Conservation (phyloP, 2,888 invertebrate genomes). For the Drosophila paracracens region DNA sequence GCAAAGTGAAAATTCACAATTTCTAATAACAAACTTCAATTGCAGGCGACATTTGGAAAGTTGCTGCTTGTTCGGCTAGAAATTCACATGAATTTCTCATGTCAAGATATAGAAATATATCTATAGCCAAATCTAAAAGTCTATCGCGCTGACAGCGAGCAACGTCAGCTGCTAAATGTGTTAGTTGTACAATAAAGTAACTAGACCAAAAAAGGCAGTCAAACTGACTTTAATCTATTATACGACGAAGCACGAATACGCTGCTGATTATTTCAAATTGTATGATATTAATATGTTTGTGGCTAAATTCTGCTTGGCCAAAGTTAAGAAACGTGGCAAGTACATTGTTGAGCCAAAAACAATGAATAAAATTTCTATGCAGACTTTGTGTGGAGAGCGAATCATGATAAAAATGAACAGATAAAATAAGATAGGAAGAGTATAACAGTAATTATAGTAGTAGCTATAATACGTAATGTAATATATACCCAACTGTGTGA, state of each 20-base stretch:
- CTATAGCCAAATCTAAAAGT: constrained; percentile 14
- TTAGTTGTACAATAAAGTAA: constrained; percentile 55
- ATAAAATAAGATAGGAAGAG: not conserved
- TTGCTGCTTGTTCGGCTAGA: constrained; percentile 19
- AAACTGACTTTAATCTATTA: not conserved
- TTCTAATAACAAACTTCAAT: constrained; percentile 14
- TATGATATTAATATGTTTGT: not conserved
- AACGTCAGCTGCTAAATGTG: constrained; percentile 25
- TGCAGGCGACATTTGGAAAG: constrained; percentile 52
- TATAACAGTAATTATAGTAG: not conserved
- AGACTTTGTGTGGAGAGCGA: not conserved
- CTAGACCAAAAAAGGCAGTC: constrained; percentile 46
- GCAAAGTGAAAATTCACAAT: constrained; percentile 31
- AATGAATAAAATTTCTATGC: not conserved
- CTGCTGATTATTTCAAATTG: not conserved
- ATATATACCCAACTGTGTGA: not conserved
- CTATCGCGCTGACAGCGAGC: constrained; percentile 14
- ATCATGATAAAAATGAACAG: not conserved
- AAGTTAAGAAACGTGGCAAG: not conserved
- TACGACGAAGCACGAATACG: not conserved
- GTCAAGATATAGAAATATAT: not conserved
- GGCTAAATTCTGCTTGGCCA: not conserved
- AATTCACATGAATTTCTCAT: constrained; percentile 14
- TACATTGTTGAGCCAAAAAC: not conserved
- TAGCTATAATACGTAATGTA: not conserved